Evolutionary conservation across 1,140 invertebrate species (phyloP).

Genomic region (Brachionus angularis): DNA sequence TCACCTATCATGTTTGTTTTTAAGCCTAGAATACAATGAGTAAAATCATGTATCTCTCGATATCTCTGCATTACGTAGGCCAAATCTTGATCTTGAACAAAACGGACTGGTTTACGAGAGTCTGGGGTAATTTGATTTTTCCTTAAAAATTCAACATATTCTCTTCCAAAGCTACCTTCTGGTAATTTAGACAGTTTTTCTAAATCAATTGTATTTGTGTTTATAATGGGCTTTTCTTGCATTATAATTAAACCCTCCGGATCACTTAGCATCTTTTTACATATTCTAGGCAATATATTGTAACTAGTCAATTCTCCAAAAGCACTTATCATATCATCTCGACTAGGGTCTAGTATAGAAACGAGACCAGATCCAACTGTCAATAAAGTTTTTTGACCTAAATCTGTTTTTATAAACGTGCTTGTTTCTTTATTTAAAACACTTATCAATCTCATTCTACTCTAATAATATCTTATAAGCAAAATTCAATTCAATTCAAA

Average conservation of each 20-base stretch:
- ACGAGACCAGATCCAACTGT: conserved; percentile 73
- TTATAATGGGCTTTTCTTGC: conserved; percentile 76
- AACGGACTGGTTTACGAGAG: conserved; percentile 77
- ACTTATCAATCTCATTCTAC: not conserved
- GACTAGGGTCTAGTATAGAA: conserved; percentile 67
- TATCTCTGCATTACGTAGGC: conserved; percentile 96
- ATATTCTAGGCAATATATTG: conserved; percentile 67
- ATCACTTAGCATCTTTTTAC: conserved; percentile 65
- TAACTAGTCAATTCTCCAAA: conserved; percentile 81
- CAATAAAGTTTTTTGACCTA: conserved; percentile 68
- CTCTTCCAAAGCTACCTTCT: conserved; percentile 73
- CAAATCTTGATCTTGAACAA: conserved; percentile 80
- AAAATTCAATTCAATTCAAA: too few relatives aligned
- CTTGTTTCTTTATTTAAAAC: conserved; percentile 13
- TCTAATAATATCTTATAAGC: not conserved
- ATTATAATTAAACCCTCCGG: conserved; percentile 71
- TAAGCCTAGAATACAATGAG: conserved; percentile 83
- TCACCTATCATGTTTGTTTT: conserved; percentile 89
- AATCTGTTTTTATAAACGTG: not conserved
- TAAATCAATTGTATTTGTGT: conserved; percentile 74
- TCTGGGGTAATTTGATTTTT: conserved; percentile 83
- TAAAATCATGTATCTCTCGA: conserved; percentile 88
- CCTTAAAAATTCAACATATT: conserved; percentile 75
- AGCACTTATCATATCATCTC: conserved; percentile 77
- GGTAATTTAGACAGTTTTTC: conserved; percentile 68